These are phyloP conservation scores for Austrofundulus limnaeus DNA, from an alignment of 2,113 vertebrate species.

Conservation along the genomic window DNA sequence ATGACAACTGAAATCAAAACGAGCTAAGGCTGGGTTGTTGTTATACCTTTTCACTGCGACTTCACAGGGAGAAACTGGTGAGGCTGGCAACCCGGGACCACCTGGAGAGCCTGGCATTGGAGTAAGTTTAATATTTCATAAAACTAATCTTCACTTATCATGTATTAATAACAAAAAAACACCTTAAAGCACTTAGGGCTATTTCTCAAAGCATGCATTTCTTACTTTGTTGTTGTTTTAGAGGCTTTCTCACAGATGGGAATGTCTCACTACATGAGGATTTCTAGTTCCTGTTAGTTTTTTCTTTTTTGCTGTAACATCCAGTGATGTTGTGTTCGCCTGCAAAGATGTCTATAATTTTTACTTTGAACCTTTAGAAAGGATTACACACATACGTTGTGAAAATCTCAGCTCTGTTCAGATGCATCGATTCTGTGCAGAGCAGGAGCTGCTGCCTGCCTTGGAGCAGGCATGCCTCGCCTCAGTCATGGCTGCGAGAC, in stretches of 20 bases:
- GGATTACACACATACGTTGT: background rate
- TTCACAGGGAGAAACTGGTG: slow-evolving; percentile 90
- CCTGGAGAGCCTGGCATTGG: slow-evolving; percentile 87
- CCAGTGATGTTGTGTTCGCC: too few relatives aligned
- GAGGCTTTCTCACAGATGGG: too few relatives aligned
- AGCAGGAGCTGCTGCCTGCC: slow-evolving; percentile 4
- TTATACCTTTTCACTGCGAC: slow-evolving; percentile 10
- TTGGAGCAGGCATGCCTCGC: slow-evolving; percentile 4
- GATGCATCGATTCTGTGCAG: slow-evolving; percentile 9
- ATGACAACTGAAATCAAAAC: background rate
- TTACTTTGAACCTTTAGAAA: background rate
- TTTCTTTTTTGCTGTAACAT: too few relatives aligned
- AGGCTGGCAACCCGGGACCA: slow-evolving; percentile 94
- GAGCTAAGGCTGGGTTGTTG: background rate
- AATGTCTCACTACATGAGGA: too few relatives aligned
- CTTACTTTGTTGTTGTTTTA: background rate
- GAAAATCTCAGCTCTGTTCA: slow-evolving; percentile 16
- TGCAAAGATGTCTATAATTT: background rate
- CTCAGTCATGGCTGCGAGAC: background rate
- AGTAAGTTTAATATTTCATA: slow-evolving; percentile 77
- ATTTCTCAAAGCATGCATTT: background rate
- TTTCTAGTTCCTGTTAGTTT: too few relatives aligned
- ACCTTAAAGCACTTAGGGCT: too few relatives aligned
- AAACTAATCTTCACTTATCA: background rate
- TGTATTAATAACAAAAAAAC: too few relatives aligned